A percentile compares a stretch with the other conserved stretches of the same genome.
Conservation (phyloP, 2,113 vertebrate species). For the Podarcis raffonei region DNA sequence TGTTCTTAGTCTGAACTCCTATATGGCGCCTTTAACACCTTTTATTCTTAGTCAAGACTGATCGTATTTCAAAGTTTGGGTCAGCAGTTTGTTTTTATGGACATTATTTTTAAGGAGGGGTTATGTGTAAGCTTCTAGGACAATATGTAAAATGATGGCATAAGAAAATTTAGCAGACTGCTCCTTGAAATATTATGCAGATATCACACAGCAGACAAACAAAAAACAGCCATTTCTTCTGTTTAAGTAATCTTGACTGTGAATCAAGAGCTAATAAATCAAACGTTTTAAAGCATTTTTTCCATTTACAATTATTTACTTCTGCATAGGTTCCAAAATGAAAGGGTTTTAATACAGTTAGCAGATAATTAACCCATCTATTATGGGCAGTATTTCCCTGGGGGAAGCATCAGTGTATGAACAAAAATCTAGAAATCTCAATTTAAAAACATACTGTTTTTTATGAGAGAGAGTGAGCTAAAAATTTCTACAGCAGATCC, state of each 20-base stretch:
- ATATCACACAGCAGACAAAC: too few relatives aligned
- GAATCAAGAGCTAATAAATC: neutral
- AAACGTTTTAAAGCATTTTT: neutral
- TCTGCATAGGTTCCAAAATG: neutral
- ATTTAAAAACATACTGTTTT: neutral
- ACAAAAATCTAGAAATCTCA: neutral
- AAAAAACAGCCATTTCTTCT: neutral
- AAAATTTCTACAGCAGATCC: neutral
- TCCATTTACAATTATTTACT: neutral
- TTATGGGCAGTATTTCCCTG: neutral
- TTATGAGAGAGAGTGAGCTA: neutral
- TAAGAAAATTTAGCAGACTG: neutral
- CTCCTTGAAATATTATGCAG: neutral
- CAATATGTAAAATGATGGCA: neutral
- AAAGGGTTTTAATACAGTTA: neutral
- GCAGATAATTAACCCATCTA: neutral
- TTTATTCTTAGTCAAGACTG: neutral
- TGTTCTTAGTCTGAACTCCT: neutral
- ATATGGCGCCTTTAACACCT: neutral
- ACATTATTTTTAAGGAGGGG: conserved; percentile 22
- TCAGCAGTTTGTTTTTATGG: conserved; percentile 2
- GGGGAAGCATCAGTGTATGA: conserved; percentile 11
- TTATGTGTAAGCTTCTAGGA: neutral
- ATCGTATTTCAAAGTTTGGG: neutral
- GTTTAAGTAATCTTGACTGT: neutral